A percentile compares a stretch with the other conserved stretches of the same genome.
Evolutionary conservation across 2,797 vertebrate species (phyloP).

Genomic region (Tragelaphus eurycerus): DNA sequence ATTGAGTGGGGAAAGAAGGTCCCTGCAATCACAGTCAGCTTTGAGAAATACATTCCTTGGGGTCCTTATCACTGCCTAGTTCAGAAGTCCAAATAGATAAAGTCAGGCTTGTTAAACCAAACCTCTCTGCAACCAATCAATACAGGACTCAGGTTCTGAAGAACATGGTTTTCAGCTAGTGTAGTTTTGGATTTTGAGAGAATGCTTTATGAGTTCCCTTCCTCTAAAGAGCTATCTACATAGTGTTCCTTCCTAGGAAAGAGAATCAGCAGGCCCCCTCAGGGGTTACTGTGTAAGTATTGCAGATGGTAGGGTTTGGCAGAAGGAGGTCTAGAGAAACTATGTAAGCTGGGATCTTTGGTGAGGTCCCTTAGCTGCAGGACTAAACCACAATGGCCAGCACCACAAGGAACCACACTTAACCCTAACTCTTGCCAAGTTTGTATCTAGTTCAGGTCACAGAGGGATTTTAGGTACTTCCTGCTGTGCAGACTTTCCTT

Average conservation of each 20-base stretch:
- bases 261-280: neutral
- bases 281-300: neutral
- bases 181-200: slow-evolving; percentile 5
- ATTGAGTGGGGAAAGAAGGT: neutral
- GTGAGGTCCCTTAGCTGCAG: neutral
- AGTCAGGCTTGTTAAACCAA: neutral
- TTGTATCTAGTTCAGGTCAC: neutral
- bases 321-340: neutral
- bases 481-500: neutral
- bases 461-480: neutral
- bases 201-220: neutral
- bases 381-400: neutral
- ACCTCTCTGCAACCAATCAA: neutral
- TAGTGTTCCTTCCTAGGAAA: neutral
- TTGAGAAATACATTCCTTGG: neutral
- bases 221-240: neutral
- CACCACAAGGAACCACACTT: neutral
- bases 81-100: neutral
- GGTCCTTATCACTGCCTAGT: neutral
- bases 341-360: neutral
- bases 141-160: neutral
- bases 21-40: neutral
- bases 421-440: neutral
- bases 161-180: neutral
- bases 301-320: neutral